Evolutionary conservation across 2,888 invertebrate genomes (phyloP), one percentile per base, ranked within the genome.

Genomic region (Archaeoteleia sp.): DNA sequence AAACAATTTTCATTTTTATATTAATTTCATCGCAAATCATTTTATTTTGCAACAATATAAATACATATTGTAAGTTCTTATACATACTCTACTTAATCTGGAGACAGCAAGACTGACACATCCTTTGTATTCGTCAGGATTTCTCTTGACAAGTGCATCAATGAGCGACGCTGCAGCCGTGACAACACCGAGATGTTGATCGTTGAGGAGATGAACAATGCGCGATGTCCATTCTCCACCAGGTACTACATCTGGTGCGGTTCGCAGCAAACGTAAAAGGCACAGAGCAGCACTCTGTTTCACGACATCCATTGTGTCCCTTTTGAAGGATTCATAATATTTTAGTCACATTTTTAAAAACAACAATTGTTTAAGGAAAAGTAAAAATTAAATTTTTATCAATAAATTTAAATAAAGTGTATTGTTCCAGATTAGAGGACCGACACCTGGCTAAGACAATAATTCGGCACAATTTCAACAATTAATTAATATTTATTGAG

Each of bases 281-380:
- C 99, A 99, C 35, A 99, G 89, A 46, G 99, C 99, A 72, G 99
- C 98, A 77, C 97, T 98, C 87, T 99, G 99, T 87, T 99, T 99
- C 0, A 99, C 98, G 57, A 97, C 95, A 87, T 99, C 99, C 92
- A 98, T 98, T 9, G 99, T 98, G 84, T 99, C 99, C 20, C 95
- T 94, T 39, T 46, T 61, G 51, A 42, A 37, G 1, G 8, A 3
- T 7, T 17, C 3, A 32, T 10, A 30, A 27, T 8, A 25, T 45
- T 32, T 45, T 10, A n/a, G 1, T 29, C 13, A 20, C 12, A 30
- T 9, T 40, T 14, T 27, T 5, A 40, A 53, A 42, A 49, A n/a
- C 25, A 14, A 13, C 1, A n/a, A n/a, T n/a, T n/a, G n/a, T n/a
- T n/a, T n/a, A n/a, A n/a, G n/a, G n/a, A n/a, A 14, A 7, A 37